Evolutionary conservation across 2,797 vertebrate species (phyloP).

Genomic region (Tapera naevia): DNA sequence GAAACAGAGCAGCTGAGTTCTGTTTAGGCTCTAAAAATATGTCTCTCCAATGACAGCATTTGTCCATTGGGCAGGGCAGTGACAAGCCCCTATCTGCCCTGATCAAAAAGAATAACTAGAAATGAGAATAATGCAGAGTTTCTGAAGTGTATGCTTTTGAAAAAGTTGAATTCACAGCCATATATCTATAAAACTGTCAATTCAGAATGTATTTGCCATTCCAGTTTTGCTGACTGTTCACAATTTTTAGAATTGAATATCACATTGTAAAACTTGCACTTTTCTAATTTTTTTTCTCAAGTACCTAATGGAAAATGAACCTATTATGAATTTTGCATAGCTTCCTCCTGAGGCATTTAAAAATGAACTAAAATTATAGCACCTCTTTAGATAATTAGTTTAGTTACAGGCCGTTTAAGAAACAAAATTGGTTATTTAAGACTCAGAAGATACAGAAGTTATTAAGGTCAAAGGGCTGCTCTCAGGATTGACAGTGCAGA

Average conservation of each 20-base stretch:
- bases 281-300: neutral
- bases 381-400: conserved; percentile 19
- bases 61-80: neutral
- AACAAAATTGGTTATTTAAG: neutral
- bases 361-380: neutral
- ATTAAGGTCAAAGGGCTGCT: neutral
- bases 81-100: neutral
- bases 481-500: neutral
- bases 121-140: neutral
- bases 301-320: neutral
- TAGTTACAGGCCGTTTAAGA: neutral
- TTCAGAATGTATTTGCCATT: conserved; percentile 18
- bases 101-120: neutral
- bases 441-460: neutral
- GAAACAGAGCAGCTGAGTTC: neutral
- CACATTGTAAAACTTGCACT: neutral
- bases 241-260: conserved; percentile 10
- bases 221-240: neutral
- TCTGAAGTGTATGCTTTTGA: neutral
- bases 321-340: neutral
- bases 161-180: neutral
- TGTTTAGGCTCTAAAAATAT: neutral
- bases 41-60: neutral
- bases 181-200: neutral
- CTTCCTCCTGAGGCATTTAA: conserved; percentile 11